Evolutionary conservation across 2,113 vertebrate genomes (phyloP).

Genomic region (Echinops telfairi): DNA sequence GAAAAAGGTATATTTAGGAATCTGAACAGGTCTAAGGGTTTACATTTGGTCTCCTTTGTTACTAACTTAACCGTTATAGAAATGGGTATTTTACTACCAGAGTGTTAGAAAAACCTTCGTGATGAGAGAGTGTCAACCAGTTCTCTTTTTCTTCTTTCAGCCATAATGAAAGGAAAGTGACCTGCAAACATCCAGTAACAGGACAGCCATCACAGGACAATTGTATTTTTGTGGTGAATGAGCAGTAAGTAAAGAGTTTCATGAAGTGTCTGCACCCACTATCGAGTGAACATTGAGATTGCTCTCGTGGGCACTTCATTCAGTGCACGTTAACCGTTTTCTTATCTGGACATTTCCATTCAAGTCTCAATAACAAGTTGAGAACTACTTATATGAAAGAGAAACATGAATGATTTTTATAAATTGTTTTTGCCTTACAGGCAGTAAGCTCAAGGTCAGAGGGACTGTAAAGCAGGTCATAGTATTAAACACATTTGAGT

Average conservation of each 20-base stretch:
- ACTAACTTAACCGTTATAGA: neutral
- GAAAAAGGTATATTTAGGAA: neutral
- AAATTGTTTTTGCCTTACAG: conserved; percentile 31
- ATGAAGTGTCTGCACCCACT: neutral
- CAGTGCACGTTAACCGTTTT: neutral
- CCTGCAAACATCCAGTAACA: conserved; percentile 97
- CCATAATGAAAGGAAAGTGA: conserved; percentile 99
- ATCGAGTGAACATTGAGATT: neutral
- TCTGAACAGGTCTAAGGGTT: neutral
- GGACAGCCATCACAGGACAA: conserved; percentile 97
- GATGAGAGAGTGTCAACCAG: neutral
- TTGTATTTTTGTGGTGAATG: conserved; percentile 98
- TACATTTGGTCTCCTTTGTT: conserved; percentile 12
- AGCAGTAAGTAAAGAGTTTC: conserved; percentile 93
- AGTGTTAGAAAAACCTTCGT: neutral
- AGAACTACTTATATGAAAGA: neutral
- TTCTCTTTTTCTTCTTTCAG: conserved; percentile 84
- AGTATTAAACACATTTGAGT: conserved; percentile 23
- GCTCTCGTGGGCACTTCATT: neutral
- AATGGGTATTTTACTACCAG: conserved; percentile 16
- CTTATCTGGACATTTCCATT: neutral
- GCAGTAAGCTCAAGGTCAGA: neutral
- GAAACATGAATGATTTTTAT: conserved; percentile 23
- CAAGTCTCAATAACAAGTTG: neutral
- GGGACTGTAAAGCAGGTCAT: conserved; percentile 3